Evolutionary conservation across 2,888 invertebrate genomes (phyloP), one percentile per base, ranked within the genome.

Genomic region (Plebejus anna): DNA sequence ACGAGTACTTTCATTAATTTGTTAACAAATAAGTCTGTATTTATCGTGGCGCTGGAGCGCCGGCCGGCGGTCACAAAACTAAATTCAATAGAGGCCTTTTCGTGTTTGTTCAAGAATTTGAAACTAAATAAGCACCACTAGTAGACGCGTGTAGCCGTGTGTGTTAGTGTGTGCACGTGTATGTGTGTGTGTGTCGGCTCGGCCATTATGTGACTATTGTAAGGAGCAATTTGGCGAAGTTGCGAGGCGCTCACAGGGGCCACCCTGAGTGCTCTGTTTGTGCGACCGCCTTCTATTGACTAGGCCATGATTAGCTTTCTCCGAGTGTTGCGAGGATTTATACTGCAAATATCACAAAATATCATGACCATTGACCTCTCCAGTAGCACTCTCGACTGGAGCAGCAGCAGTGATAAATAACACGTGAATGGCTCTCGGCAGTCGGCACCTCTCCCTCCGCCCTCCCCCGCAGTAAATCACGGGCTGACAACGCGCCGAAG

Each of bases 91-190:
- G 28, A n/a, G 71, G 42, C 71, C 71, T 42, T 71, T 71, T 71
- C 71, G 9, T 71, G 42, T 71, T 42, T 38, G 42, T 42, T 71
- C 42, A 9, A 32, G 38, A 71, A 71, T 71, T 71, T 42, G 42
- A 71, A 71, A 38, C 71, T 42, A 42, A 71, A 71, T 42, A 71
- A 42, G 42, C 22, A 42, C 71, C 80, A 80, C 76, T 79, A 78
- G 78, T 51, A 76, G n/a, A 72, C 61, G 75, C 71, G 6, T 3
- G 16, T 70, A 6, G 36, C 16, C 36, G 70, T 70, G 38, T 70
- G 70, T 70, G 66, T 66, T 28, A 9, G 4, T 66, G 75, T 76
- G 76, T 76, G 51, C 51, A 51, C 13, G 78, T 76, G 76, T 76
- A 70, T 72, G 16, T 75, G 70, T 42, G 38, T 70, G 36, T 13